Percentiles rank a stretch among this genome's conserved stretches.
Evolutionary conservation across 2,888 invertebrate species (phyloP).

Genomic region (Amphiduros pacificus): DNA sequence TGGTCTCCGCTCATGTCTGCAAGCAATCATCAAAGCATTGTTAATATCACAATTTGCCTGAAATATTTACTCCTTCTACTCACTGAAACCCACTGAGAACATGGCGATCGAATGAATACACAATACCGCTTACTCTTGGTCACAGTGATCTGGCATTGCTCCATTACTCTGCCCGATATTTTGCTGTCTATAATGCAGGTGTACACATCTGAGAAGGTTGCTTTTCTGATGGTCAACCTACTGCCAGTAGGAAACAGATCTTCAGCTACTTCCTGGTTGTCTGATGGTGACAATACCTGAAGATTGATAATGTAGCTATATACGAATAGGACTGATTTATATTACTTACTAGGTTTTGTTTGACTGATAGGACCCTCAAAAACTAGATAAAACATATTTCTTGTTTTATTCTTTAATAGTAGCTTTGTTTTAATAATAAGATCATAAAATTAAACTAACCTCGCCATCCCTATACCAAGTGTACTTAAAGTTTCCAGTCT

Average conservation of each 20-base stretch:
- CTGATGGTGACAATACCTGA: not conserved
- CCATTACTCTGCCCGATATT: no score
- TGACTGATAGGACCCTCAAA: not conserved
- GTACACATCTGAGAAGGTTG: conserved; percentile 34
- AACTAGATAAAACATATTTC: not conserved
- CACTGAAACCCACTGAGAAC: no score
- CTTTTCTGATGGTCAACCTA: conserved; percentile 35
- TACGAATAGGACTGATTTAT: no score
- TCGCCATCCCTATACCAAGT: conserved; percentile 36
- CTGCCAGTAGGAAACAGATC: conserved; percentile 44
- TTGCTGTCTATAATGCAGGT: conserved; percentile 43
- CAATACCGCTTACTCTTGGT: not conserved
- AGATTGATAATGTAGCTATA: no score
- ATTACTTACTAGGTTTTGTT: no score
- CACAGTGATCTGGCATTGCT: conserved; percentile 7
- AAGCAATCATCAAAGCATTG: no score
- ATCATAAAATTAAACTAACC: no score
- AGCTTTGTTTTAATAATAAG: not conserved
- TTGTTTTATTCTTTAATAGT: not conserved
- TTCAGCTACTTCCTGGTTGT: conserved; percentile 37
- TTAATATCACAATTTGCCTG: no score
- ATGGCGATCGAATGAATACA: no score
- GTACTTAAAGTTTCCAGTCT: conserved; percentile 36
- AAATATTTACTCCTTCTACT: no score
- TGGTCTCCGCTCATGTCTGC: not conserved